Evolutionary conservation across 2,888 invertebrate genomes (phyloP).

Genomic region (Leucozona laternaria): DNA sequence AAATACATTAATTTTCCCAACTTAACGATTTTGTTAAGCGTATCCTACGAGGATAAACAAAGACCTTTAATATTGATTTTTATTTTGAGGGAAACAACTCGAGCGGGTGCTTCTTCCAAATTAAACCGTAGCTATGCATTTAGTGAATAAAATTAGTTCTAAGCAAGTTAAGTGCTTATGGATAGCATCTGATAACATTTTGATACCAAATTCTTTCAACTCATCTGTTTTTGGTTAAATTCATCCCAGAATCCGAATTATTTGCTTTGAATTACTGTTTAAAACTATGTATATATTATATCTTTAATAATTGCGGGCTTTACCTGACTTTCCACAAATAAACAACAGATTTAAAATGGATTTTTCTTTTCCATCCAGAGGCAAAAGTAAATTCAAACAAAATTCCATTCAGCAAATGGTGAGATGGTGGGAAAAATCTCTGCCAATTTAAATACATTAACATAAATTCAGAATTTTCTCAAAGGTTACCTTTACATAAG

Average conservation of each 20-base stretch:
- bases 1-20: too few species aligned
- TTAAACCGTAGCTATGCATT: too few species aligned
- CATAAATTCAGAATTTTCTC: conserved; percentile 1
- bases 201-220: too few species aligned
- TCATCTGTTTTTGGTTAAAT: not conserved
- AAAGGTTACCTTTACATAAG: not conserved
- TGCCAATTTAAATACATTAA: conserved; percentile 1
- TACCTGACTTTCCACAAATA: not conserved
- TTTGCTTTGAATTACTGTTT: not conserved
- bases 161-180: too few species aligned
- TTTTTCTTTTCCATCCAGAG: not conserved
- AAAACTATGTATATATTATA: not conserved
- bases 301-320: not conserved
- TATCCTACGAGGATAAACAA: too few species aligned
- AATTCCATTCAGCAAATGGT: not conserved
- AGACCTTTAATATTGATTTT: too few species aligned
- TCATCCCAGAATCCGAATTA: not conserved
- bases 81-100: too few species aligned
- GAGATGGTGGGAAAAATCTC: not conserved
- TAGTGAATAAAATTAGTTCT: not conserved
- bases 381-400: not conserved
- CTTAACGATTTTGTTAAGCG: not conserved
- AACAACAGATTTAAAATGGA: not conserved
- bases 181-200: too few species aligned
- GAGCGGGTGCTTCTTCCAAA: too few species aligned